These are phyloP conservation scores for Horisme vitalbata DNA, from an alignment of 2,888 invertebrate species.

Conservation along the genomic window DNA sequence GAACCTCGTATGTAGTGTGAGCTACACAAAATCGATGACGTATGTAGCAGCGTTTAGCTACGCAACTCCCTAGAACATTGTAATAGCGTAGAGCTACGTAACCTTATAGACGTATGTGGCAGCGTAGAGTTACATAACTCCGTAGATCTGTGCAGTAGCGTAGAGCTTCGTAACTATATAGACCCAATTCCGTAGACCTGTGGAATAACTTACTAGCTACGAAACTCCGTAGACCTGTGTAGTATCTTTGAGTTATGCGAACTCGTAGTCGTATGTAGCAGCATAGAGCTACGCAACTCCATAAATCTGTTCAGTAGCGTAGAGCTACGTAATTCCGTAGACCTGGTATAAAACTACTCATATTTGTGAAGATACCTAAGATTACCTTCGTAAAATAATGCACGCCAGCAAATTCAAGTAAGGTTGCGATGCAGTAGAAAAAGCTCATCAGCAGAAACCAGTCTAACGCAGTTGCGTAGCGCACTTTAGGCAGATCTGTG, in stretches of 20 bases:
- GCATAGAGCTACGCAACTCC: not conserved
- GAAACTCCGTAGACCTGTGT: not conserved
- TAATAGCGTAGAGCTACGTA: not conserved
- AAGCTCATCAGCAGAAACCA: constrained; percentile 97
- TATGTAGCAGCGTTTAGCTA: not conserved
- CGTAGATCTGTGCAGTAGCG: not conserved
- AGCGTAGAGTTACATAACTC: not conserved
- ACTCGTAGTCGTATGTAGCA: constrained; percentile 2
- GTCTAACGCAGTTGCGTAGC: constrained; percentile 96
- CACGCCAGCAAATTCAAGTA: constrained; percentile 97
- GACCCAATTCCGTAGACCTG: not conserved
- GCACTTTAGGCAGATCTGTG: constrained; percentile 94
- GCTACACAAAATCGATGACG: not conserved
- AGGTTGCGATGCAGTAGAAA: constrained; percentile 95
- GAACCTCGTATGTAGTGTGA: not conserved
- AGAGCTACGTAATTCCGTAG: not conserved
- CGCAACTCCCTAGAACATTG: not conserved
- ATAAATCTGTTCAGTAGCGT: not conserved
- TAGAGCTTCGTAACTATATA: not conserved
- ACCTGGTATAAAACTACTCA: too few species aligned
- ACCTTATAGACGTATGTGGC: not conserved
- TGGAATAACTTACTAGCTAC: not conserved
- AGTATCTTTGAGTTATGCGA: not conserved
- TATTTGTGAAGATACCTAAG: too few species aligned
- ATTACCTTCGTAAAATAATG: constrained; percentile 96